These are phyloP conservation scores for Diadumene lineata DNA, from an alignment of 92 coral and sea anemone species.

Conservation along the genomic window DNA sequence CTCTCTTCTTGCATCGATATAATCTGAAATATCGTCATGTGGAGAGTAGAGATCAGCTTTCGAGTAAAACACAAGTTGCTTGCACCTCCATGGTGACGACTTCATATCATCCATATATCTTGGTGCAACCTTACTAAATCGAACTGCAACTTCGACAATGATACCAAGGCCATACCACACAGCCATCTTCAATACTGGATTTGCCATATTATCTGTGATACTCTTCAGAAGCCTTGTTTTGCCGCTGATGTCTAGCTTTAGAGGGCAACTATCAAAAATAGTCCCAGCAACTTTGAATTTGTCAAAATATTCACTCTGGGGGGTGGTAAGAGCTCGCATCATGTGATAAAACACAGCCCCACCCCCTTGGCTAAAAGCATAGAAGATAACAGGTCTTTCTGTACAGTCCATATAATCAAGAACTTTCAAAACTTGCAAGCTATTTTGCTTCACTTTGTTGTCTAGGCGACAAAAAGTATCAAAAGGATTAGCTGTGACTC, in stretches of 20 bases:
- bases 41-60: constrained; percentile 74
- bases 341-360: constrained; percentile 62
- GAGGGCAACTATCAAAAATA: constrained; percentile 93
- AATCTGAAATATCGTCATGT: constrained; percentile 60
- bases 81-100: constrained; percentile 48
- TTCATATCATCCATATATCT: constrained; percentile 53
- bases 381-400: constrained; percentile 56
- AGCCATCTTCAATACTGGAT: constrained; percentile 50
- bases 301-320: constrained; percentile 36
- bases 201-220: constrained; percentile 58
- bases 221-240: constrained; percentile 50
- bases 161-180: constrained; percentile 58
- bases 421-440: constrained; percentile 51
- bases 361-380: constrained; percentile 80
- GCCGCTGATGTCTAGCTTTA: constrained; percentile 55
- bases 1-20: constrained; percentile 48
- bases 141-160: constrained; percentile 44
- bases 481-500: constrained; percentile 54
- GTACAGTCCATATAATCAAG: constrained; percentile 45
- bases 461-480: constrained; percentile 62
- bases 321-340: constrained; percentile 57
- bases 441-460: constrained; percentile 61
- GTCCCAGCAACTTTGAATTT: constrained; percentile 69
- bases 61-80: constrained; percentile 71
- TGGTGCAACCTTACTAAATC: constrained; percentile 40